Conservation (phyloP, 30 jellyfish, hydroid and myxozoan species). For the Hydra vulgaris region DNA sequence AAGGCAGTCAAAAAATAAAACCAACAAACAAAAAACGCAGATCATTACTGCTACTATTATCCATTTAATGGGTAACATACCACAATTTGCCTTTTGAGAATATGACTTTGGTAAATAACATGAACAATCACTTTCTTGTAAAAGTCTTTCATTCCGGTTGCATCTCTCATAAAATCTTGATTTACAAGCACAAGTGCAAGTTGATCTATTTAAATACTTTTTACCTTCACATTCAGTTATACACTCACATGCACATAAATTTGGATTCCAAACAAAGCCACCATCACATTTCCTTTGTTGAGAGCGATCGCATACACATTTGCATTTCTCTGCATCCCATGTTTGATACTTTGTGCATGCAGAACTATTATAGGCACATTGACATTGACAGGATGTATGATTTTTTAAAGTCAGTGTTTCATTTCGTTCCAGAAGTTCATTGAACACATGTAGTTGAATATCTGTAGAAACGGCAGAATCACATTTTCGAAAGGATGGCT, state of each 20-base stretch:
- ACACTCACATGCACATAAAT: conserved; percentile 28
- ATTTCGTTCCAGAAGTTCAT: neutral
- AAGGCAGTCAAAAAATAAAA: conserved; percentile 31
- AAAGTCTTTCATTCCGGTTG: neutral
- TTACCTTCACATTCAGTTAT: neutral
- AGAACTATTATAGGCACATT: conserved; percentile 27
- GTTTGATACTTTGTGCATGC: conserved; percentile 13
- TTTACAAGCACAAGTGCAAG: conserved; percentile 33
- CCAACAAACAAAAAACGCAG: conserved; percentile 14
- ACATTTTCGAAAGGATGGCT: conserved; percentile 21
- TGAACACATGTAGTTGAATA: conserved; percentile 11
- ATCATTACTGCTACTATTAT: conserved; percentile 17
- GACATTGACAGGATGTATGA: conserved; percentile 26
- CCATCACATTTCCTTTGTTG: conserved; percentile 1
- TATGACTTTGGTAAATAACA: conserved; percentile 13
- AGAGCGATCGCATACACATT: conserved; percentile 18
- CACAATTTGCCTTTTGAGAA: neutral
- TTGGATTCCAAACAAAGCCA: conserved; percentile 26
- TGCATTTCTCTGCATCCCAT: conserved; percentile 26
- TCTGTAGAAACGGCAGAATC: neutral
- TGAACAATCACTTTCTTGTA: conserved; percentile 19
- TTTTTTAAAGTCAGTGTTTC: conserved; percentile 23
- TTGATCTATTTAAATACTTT: conserved; percentile 6
- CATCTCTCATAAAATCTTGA: conserved; percentile 11
- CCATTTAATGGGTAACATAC: conserved; percentile 35